Percentiles rank a stretch among this genome's conserved stretches.
Conservation (phyloP, 2,113 vertebrate genomes). For the Vireo altiloquus region DNA sequence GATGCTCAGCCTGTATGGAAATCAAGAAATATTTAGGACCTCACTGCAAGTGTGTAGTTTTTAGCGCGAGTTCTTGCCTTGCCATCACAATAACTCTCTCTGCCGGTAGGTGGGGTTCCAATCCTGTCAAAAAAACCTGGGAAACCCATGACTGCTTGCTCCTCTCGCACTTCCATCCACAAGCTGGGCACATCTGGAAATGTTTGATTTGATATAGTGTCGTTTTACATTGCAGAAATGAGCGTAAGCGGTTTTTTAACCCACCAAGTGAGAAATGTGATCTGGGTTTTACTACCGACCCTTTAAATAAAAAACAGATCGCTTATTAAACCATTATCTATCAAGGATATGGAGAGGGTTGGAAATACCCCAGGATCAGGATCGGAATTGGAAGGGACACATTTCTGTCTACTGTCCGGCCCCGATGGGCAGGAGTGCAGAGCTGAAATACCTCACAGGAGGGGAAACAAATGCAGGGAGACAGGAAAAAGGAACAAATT, state of each 20-base stretch:
- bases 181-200: conserved; percentile 97
- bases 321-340: conserved; percentile 91
- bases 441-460: background rate
- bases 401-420: conserved; percentile 50
- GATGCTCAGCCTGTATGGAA: background rate
- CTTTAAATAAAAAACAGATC: conserved; percentile 89
- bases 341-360: conserved; percentile 66
- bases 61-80: background rate
- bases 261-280: conserved; percentile 90
- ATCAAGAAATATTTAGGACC: background rate
- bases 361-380: conserved; percentile 43
- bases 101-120: conserved; percentile 87
- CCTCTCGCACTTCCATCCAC: conserved; percentile 26
- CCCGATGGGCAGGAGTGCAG: background rate
- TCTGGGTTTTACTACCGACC: conserved; percentile 89
- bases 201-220: conserved; percentile 99
- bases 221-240: conserved; percentile 99
- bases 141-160: background rate
- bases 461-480: background rate
- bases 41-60: fast-evolving
- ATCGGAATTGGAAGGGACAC: conserved; percentile 37
- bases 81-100: background rate
- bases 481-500: background rate
- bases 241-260: conserved; percentile 91
- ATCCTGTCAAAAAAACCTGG: conserved; percentile 51